Conservation (phyloP, 92 coral and sea anemone genomes). For the Virgularia gustaviana region DNA sequence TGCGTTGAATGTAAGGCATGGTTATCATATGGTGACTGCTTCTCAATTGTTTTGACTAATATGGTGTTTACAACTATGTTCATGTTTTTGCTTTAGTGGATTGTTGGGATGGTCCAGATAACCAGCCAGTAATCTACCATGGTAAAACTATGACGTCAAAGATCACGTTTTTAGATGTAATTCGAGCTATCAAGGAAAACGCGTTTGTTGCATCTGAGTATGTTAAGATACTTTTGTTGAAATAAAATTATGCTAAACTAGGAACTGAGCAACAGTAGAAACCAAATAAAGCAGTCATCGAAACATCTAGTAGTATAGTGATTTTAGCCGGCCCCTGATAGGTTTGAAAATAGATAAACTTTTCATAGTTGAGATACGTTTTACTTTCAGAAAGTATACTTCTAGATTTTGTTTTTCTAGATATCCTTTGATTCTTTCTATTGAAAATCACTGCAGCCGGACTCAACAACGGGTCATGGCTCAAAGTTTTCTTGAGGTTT, state of each 20-base stretch:
- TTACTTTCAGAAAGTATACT: too few relatives aligned
- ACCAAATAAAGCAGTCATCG: not conserved
- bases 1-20: constrained; percentile 86
- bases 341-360: too few relatives aligned
- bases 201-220: constrained; percentile 99
- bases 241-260: too few relatives aligned
- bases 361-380: too few relatives aligned
- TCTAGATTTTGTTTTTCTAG: constrained; percentile 44
- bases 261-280: not conserved
- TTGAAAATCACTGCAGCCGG: constrained; percentile 91
- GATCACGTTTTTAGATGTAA: constrained; percentile 92
- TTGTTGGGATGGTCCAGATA: constrained; percentile 99
- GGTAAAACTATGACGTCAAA: constrained; percentile 99
- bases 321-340: too few relatives aligned
- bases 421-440: constrained; percentile 83
- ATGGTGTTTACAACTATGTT: too few relatives aligned
- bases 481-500: constrained; percentile 69
- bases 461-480: constrained; percentile 95
- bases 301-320: not conserved
- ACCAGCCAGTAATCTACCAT: constrained; percentile 87
- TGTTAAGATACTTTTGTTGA: constrained; percentile 7
- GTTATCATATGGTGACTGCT: not conserved
- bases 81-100: constrained; percentile 62
- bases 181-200: constrained; percentile 85
- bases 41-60: too few relatives aligned